Conservation (phyloP, 2,888 invertebrate species). For the Fragum sueziense region DNA sequence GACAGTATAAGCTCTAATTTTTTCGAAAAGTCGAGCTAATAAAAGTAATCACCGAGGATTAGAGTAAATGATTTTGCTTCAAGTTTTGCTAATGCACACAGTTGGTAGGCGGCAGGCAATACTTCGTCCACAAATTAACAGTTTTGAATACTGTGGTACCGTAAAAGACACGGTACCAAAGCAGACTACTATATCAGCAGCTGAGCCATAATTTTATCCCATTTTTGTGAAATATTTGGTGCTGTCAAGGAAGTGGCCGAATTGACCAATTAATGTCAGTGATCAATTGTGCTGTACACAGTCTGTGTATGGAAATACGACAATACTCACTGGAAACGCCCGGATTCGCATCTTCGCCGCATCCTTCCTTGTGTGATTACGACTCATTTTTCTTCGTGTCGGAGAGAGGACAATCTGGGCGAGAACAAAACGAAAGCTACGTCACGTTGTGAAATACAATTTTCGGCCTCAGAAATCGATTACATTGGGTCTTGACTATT, state of each 20-base stretch:
- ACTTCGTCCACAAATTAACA: too few species aligned
- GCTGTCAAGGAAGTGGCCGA: not conserved
- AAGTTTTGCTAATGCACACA: too few species aligned
- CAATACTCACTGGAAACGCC: conserved; percentile 95
- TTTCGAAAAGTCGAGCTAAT: too few species aligned
- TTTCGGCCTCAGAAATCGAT: not conserved
- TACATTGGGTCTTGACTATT: not conserved
- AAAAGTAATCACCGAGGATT: too few species aligned
- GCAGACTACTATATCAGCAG: too few species aligned
- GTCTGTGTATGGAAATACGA: not conserved
- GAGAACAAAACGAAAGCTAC: conserved; percentile 18
- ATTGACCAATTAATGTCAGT: not conserved
- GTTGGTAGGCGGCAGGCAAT: too few species aligned
- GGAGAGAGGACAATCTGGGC: not conserved
- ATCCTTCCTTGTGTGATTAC: conserved; percentile 77
- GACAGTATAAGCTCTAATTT: too few species aligned
- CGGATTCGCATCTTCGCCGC: conserved; percentile 95
- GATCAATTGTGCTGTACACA: not conserved
- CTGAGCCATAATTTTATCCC: too few species aligned
- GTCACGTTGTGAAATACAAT: conserved; percentile 19
- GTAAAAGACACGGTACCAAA: too few species aligned
- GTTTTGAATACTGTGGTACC: too few species aligned
- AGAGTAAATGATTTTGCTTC: too few species aligned
- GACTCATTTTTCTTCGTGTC: conserved; percentile 62
- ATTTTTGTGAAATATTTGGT: too few species aligned